phyloP scores from a whole-genome alignment of 2,113 vertebrate species.

The Picathartes gymnocephalus region DNA sequence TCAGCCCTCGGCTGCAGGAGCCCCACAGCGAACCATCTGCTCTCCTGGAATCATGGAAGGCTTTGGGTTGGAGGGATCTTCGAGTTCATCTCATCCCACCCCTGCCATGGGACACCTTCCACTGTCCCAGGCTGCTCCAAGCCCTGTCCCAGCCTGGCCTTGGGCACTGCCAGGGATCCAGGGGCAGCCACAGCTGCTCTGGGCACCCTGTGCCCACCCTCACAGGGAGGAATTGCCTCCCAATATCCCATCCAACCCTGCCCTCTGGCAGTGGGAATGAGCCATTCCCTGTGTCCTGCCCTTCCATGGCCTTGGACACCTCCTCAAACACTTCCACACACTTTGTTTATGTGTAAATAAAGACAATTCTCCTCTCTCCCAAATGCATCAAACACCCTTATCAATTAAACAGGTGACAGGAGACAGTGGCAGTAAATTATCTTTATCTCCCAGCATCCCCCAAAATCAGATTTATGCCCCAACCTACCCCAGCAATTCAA shows the following conservation, averaged over 20 bases:
- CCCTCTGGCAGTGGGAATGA: neutral
- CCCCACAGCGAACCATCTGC: neutral
- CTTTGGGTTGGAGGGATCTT: neutral
- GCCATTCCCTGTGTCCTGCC: neutral
- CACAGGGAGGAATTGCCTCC: accelerated
- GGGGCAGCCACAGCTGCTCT: neutral
- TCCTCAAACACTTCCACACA: neutral
- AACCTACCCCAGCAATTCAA: neutral
- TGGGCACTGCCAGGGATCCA: neutral
- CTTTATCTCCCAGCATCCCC: neutral
- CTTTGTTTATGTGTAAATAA: neutral
- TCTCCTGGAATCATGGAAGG: neutral
- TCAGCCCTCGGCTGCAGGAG: neutral
- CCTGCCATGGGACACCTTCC: neutral
- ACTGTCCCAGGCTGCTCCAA: accelerated
- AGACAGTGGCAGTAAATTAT: neutral
- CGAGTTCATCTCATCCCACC: accelerated
- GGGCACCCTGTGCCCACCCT: neutral
- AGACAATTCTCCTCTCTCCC: neutral
- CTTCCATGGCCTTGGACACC: neutral
- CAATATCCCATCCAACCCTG: accelerated
- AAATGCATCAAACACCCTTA: neutral
- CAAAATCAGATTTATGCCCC: neutral
- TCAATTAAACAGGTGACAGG: neutral
- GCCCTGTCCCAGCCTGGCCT: accelerated